Evolutionary conservation across 2,888 invertebrate species (phyloP).

Genomic region (Cistogaster globosa): DNA sequence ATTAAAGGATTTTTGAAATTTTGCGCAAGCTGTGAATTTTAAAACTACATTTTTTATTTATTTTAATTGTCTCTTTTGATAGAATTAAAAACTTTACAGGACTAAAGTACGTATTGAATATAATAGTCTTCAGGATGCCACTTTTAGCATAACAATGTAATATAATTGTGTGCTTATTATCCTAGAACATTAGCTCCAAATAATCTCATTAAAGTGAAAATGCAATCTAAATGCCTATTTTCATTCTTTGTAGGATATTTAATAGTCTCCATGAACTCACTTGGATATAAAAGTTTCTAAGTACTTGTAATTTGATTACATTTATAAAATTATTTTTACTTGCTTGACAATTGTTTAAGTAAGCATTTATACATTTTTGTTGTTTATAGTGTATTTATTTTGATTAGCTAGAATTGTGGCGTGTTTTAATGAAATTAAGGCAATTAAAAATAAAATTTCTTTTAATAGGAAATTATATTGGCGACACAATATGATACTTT

Average conservation of each 20-base stretch:
- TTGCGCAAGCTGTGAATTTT: too few relatives aligned
- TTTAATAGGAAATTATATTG: slow-evolving; percentile 41
- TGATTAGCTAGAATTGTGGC: slow-evolving; percentile 28
- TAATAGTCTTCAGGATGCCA: too few relatives aligned
- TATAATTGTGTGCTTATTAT: too few relatives aligned
- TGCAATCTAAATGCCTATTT: too few relatives aligned
- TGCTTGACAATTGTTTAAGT: slow-evolving; percentile 20
- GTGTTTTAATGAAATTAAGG: slow-evolving; percentile 44
- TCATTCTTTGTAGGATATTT: neutral
- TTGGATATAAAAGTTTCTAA: neutral
- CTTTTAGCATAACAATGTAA: too few relatives aligned
- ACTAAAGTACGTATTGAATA: too few relatives aligned
- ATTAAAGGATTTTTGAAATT: too few relatives aligned
- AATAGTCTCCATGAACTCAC: neutral
- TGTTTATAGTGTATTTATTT: slow-evolving; percentile 37
- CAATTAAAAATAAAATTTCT: slow-evolving; percentile 10
- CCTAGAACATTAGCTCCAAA: too few relatives aligned
- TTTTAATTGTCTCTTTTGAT: too few relatives aligned
- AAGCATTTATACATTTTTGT: slow-evolving; percentile 23
- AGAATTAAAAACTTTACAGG: too few relatives aligned
- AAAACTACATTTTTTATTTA: too few relatives aligned
- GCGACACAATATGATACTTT: slow-evolving; percentile 67
- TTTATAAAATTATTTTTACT: slow-evolving; percentile 20
- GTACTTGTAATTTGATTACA: slow-evolving; percentile 1
- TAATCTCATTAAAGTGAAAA: too few relatives aligned